Evolutionary conservation across 2,113 vertebrate genomes (phyloP).

Genomic region (Ctenodactylus gundi): DNA sequence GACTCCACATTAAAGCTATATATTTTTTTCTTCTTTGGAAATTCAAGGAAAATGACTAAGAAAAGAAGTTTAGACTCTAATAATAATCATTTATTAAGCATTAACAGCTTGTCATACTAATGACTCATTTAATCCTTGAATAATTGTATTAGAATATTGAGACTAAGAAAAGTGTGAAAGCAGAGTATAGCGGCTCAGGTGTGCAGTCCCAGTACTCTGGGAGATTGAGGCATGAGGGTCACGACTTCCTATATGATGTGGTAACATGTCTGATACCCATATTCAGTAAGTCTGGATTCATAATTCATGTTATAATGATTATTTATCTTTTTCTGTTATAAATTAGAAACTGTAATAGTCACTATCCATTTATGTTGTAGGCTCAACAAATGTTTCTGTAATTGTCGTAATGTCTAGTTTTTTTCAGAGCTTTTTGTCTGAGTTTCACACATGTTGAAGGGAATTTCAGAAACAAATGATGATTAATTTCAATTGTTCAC

Average conservation of each 20-base stretch:
- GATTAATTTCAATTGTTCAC: background rate
- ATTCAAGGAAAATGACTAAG: background rate
- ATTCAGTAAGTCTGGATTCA: background rate
- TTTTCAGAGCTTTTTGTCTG: background rate
- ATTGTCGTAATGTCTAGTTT: background rate
- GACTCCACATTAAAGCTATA: background rate
- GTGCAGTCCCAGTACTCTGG: no score
- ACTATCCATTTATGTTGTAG: background rate
- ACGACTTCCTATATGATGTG: no score
- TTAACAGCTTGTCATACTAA: background rate
- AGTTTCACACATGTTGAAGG: background rate
- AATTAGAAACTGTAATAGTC: background rate
- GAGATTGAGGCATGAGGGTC: no score
- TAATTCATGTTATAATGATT: background rate
- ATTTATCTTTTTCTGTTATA: background rate
- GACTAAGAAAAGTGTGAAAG: background rate
- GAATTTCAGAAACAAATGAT: background rate
- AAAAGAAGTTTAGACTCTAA: background rate
- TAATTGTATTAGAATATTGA: background rate
- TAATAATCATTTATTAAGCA: background rate
- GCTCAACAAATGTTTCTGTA: background rate
- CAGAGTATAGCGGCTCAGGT: no score
- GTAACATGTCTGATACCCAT: background rate
- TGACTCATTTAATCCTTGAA: background rate
- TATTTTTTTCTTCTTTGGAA: background rate